Evolutionary conservation across 2,888 invertebrate species (phyloP).

Genomic region (Eubasilissa splendida): DNA sequence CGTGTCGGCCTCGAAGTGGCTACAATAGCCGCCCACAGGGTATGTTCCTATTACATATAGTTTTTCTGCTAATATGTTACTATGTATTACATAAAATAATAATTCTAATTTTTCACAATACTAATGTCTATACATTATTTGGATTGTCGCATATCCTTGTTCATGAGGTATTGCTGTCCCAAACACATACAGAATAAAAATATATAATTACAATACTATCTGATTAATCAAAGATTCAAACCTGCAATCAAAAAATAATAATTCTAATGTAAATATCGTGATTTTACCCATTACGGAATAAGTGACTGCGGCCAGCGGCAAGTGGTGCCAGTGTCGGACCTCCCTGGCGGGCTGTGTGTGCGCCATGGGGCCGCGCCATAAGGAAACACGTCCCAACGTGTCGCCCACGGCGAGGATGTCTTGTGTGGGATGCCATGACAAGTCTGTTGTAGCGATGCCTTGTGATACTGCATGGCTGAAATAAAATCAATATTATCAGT

Average conservation of each 20-base stretch:
- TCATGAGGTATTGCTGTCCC: too few relatives aligned
- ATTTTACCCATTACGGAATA: constrained; percentile 66
- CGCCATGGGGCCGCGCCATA: constrained; percentile 66
- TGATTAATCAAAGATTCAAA: too few relatives aligned
- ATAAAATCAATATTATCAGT: neutral
- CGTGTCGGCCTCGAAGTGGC: too few relatives aligned
- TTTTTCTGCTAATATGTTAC: too few relatives aligned
- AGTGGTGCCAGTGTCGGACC: constrained; percentile 69
- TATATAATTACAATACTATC: too few relatives aligned
- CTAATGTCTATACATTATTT: too few relatives aligned
- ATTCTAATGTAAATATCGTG: neutral
- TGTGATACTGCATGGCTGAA: constrained; percentile 65
- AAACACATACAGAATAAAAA: too few relatives aligned
- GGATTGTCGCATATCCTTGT: too few relatives aligned
- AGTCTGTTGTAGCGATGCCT: constrained; percentile 64
- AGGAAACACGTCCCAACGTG: constrained; percentile 65
- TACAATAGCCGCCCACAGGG: too few relatives aligned
- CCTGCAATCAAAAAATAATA: neutral
- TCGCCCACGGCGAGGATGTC: constrained; percentile 66
- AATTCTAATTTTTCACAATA: too few relatives aligned
- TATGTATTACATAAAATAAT: too few relatives aligned
- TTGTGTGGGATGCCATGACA: constrained; percentile 66
- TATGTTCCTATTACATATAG: too few relatives aligned
- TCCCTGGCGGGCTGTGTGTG: constrained; percentile 64
- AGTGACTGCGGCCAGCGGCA: constrained; percentile 66